phyloP scores from a whole-genome alignment of 2,797 vertebrate species.

The Sylvia borin region DNA sequence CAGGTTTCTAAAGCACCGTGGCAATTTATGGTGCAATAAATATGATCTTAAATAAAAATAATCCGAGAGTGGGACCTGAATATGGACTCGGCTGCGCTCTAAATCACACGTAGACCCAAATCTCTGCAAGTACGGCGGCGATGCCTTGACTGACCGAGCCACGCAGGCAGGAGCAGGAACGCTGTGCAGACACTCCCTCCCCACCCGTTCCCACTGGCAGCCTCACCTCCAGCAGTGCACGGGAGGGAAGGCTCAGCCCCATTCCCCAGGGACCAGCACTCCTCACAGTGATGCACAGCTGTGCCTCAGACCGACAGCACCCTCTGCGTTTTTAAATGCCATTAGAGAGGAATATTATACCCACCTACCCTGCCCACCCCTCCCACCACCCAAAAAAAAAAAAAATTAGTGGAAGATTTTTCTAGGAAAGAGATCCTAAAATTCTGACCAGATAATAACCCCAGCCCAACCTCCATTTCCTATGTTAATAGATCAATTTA shows the following conservation, averaged over 20 bases:
- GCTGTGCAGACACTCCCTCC: background rate
- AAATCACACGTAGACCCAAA: background rate
- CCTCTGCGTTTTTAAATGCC: background rate
- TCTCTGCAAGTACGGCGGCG: background rate
- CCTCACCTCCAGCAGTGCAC: background rate
- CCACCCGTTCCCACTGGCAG: background rate
- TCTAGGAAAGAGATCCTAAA: background rate
- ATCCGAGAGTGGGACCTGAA: background rate
- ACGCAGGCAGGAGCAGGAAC: background rate
- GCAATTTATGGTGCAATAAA: background rate
- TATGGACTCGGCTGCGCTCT: accelerated
- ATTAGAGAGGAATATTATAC: background rate
- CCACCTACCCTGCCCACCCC: accelerated
- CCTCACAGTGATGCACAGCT: background rate
- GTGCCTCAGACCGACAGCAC: background rate
- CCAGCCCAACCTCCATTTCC: background rate
- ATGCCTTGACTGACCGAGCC: background rate
- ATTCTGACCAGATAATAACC: background rate
- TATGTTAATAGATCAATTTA: constrained; percentile 19
- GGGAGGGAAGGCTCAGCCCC: background rate
- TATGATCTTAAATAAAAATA: constrained; percentile 14
- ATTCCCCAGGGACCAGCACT: background rate
- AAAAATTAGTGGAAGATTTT: background rate
- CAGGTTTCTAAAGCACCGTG: background rate
- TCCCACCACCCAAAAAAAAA: background rate